A percentile compares a stretch with the other conserved stretches of the same genome.
Evolutionary conservation across 2,113 vertebrate genomes (phyloP).

Genomic region (Columba janthina): DNA sequence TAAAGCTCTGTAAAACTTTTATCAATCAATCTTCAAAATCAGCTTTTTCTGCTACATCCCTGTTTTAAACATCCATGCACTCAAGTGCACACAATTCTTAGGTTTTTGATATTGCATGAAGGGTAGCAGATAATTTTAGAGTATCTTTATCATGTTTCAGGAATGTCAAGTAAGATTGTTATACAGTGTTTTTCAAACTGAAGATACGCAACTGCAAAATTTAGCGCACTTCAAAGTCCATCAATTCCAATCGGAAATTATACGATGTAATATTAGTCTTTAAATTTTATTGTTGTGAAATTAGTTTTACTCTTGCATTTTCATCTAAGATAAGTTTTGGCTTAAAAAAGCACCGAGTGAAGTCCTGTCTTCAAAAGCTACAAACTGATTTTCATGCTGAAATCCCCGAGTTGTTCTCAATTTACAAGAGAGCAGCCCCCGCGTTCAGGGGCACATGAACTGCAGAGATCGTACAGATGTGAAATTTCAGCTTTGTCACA

Average conservation of each 20-base stretch:
- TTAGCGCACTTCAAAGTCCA: not conserved
- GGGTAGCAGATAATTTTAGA: not conserved
- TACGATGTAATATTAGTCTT: not conserved
- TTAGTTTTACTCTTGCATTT: not conserved
- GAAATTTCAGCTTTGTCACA: not conserved
- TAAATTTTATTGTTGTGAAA: not conserved
- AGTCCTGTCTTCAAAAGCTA: not conserved
- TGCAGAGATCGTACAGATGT: not conserved
- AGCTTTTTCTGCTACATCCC: not conserved
- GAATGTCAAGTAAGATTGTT: slow-evolving; percentile 23
- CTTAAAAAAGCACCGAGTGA: not conserved
- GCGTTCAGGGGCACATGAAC: not conserved
- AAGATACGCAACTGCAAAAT: not conserved
- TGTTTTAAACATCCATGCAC: not conserved
- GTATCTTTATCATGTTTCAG: not conserved
- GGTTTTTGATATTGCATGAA: not conserved
- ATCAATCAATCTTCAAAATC: not conserved
- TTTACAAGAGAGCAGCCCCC: not conserved
- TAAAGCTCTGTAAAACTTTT: slow-evolving; percentile 9
- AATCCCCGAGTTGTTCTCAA: not conserved
- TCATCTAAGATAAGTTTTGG: not conserved
- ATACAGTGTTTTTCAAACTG: not conserved
- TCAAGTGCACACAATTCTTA: not conserved
- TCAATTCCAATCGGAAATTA: not conserved
- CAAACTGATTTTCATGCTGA: not conserved